Evolutionary conservation across 2,113 vertebrate genomes (phyloP).

Genomic region (Tylochromis polylepis): DNA sequence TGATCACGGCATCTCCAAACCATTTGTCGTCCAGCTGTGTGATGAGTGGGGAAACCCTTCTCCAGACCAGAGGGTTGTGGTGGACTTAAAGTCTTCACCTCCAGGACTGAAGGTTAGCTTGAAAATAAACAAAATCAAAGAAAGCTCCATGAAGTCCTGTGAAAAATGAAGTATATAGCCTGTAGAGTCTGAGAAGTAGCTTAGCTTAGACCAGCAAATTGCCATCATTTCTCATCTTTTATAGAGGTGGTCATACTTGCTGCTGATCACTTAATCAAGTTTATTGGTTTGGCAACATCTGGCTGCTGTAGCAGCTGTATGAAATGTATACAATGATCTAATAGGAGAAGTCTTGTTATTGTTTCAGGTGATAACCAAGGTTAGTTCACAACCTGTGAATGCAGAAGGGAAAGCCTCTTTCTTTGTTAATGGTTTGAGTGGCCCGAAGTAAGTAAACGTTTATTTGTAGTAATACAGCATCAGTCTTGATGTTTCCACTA

Average conservation of each 20-base stretch:
- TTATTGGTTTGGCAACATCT: neutral
- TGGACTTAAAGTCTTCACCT: conserved; percentile 57
- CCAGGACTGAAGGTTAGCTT: conserved; percentile 46
- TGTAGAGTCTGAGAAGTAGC: neutral
- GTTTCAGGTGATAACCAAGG: conserved; percentile 48
- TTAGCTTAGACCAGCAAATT: neutral
- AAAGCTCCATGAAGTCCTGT: neutral
- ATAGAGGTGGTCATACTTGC: neutral
- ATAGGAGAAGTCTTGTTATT: neutral
- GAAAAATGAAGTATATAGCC: neutral
- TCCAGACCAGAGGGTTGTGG: conserved; percentile 77
- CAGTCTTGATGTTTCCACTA: neutral
- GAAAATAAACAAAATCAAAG: neutral
- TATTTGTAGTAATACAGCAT: neutral
- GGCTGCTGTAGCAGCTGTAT: neutral
- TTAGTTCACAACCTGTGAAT: conserved; percentile 69
- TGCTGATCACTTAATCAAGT: neutral
- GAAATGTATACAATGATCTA: neutral
- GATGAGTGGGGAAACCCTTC: conserved; percentile 87
- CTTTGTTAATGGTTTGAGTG: conserved; percentile 72
- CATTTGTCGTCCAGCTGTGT: conserved; percentile 81
- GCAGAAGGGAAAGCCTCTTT: conserved; percentile 79
- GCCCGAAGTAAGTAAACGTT: conserved; percentile 78
- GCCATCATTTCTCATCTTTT: neutral
- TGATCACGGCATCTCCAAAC: conserved; percentile 72